Evolutionary conservation across 2,797 vertebrate species (phyloP), one percentile per base, ranked within the genome.

Genomic region (Rhinatrema bivittatum): DNA sequence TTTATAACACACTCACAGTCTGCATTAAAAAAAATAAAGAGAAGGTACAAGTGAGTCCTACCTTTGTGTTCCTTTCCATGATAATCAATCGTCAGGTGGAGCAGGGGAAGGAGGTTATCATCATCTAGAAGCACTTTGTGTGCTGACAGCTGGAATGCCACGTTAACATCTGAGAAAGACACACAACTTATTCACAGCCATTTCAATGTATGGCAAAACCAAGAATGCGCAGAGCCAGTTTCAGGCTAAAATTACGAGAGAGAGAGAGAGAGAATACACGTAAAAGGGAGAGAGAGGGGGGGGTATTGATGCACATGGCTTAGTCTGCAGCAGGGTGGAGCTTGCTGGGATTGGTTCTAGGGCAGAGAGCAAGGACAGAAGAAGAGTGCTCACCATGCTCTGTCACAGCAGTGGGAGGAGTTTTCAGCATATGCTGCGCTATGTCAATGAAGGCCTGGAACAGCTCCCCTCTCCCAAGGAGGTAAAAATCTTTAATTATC

Each of bases 401-500:
- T 1, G 94, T 98, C 47, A 99, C 95, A 5, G 93, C 87, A 0
- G 93, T 93, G 0, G 95, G 95, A 2, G 93, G 95, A 2, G 90
- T 87, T 81, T 99, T 99, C 45, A 99, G 62, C 94, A 98, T 97
- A 40, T 95, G 93, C 49, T 98, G 94, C 13, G 96, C 93, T 1
- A 89, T 89, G 68, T 99, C 96, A 29, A 99, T 98, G 44, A 99
- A 99, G 9, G 84, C 96, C 74, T 99, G 94, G 68, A 97, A 98
- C 37, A 99, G 85, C 63, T 98, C 96, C 7, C 96, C 96, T 49
- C 95, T 90, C 29, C 96, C 96, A 80, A 99, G 56, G 58, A 99
- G 59, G 54, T 97, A 99, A 48, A 99, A 99, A 58, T 99, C 96
- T 68, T 99, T 99, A 67, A 99, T 90, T 51, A 94, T 94, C 96